These are phyloP conservation scores for Limnephilus auricula DNA, from an alignment of 2,888 invertebrate species.

Conservation along the genomic window DNA sequence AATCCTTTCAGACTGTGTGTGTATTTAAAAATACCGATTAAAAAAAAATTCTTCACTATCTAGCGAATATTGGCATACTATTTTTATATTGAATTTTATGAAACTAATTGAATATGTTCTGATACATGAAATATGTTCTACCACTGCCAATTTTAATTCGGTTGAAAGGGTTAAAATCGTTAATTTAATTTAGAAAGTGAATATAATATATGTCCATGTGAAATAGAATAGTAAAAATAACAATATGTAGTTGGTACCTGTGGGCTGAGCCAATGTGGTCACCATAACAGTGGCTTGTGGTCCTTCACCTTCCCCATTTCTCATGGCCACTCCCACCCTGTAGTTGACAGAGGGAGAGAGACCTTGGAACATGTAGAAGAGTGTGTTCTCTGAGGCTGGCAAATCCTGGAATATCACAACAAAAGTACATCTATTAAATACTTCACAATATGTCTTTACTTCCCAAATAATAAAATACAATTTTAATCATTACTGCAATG, in stretches of 20 bases:
- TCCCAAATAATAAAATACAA: not conserved
- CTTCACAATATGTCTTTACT: not conserved
- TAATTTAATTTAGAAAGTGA: not conserved
- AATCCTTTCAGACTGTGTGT: no score
- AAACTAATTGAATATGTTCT: no score
- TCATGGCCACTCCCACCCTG: slow-evolving; percentile 87
- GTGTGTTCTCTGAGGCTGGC: slow-evolving; percentile 82
- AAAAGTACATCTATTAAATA: not conserved
- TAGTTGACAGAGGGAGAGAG: slow-evolving; percentile 85
- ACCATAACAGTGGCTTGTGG: slow-evolving; percentile 82
- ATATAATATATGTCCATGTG: not conserved
- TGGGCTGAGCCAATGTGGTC: slow-evolving; percentile 82
- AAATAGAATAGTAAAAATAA: not conserved
- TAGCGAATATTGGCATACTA: no score
- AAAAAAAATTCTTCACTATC: no score
- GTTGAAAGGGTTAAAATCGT: no score
- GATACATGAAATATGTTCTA: no score
- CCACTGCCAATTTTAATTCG: no score
- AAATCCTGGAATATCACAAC: slow-evolving; percentile 80
- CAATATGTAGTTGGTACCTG: slow-evolving; percentile 74
- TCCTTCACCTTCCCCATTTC: slow-evolving; percentile 88
- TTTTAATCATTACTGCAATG: not conserved
- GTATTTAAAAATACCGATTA: no score
- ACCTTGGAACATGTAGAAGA: slow-evolving; percentile 88
- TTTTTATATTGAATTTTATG: no score